Base-by-base conservation (phyloP, 2,797 vertebrate genomes). In the Scarus forsteni region DNA sequence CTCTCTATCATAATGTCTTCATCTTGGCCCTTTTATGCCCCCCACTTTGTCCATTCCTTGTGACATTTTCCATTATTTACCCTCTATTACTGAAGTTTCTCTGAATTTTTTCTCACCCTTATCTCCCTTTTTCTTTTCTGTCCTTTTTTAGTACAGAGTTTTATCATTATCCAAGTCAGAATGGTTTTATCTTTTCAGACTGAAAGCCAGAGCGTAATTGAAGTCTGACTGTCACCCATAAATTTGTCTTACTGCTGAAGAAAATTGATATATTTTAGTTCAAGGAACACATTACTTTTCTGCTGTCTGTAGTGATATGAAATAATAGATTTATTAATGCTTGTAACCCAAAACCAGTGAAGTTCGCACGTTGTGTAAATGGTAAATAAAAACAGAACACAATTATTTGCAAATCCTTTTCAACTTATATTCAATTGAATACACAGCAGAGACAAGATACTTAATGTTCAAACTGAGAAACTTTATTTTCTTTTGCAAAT, bases 41-140 rank as follows among this genome's bases (percentile, higher is more conserved):
- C 44, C 39, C 34, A 11, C 14, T 51, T 16, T 59, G 3, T 49
- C 54, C 53, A 52, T 65, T 36, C 44, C 36, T 68, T 27, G 45
- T 62, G 56, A 70, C 65, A 71, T 68, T 74, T 70, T 75, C 43
- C 34, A 55, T 70, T 62, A 75, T 57, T 60, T 57, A 13, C 13
- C 39, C 48, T 9, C 62, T 16, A 27, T 63, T 66, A 76, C 44
- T 78, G 60, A 0, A 27, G 48, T 81, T 78, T 78, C 1, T 55
- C 1, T 9, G 0, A 16, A 12, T 66, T 66, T 46, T 61, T 55
- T 15, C 14, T 2, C 10, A 0, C 27, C n/a, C 65, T 66, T 49
- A 50, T 76, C 54, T 61, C 42, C n/a, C 14, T 70, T 76, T 76
- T 60, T 63, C 27, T 42, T 64, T 69, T 15, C 4, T 72, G 40